Base-by-base conservation (phyloP, 1,140 invertebrate species). In the Radopholus similis region DNA sequence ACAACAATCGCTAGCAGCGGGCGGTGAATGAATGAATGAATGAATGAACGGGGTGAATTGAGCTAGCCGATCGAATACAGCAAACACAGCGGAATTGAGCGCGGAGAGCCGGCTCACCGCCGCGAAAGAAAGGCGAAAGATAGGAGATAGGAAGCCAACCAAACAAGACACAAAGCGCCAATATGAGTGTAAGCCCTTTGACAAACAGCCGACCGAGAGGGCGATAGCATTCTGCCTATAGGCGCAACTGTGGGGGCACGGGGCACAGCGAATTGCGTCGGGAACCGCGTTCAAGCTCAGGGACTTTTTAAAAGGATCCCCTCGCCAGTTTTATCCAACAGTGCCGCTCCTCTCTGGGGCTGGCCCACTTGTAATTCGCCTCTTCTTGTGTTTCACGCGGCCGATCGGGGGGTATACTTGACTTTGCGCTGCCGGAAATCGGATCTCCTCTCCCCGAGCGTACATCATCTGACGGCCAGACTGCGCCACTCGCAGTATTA, bases 161-260 rank as follows among this genome's bases (percentile, higher is more conserved):
- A 28, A 28, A 28, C 8, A 21, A n/a, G n/a, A 21, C 11, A 8
- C 47, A 28, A 51, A 51, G 47, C 47, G 18, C 47, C 47, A 51
- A 51, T 49, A 49, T n/a, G n/a, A 49, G 26, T 51, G 47, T 51
- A 51, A 51, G 23, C 47, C 15, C 47, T 51, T 51, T 21, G 47
- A 51, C 47, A 51, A 51, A 51, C 47, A 51, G 15, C 26, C 44
- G 44, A n/a, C 44, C n/a, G 44, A 51, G 47, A 28, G 47, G 47
- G 8, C 23, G 5, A 21, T 21, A 13, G 30, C 47, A 51, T 28
- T 51, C 47, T 51, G 8, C 21, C 23, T 8, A 21, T 42, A 28
- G 18, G 9, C 44, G 0, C 23, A 28, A 28, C 6, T 6, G 4
- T 6, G 44, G 44, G n/a, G 44, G 26, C n/a, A 15, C 5, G 44